These are phyloP conservation scores for Proctacanthus coquilletti DNA, from an alignment of 1,140 invertebrate species.

Conservation along the genomic window DNA sequence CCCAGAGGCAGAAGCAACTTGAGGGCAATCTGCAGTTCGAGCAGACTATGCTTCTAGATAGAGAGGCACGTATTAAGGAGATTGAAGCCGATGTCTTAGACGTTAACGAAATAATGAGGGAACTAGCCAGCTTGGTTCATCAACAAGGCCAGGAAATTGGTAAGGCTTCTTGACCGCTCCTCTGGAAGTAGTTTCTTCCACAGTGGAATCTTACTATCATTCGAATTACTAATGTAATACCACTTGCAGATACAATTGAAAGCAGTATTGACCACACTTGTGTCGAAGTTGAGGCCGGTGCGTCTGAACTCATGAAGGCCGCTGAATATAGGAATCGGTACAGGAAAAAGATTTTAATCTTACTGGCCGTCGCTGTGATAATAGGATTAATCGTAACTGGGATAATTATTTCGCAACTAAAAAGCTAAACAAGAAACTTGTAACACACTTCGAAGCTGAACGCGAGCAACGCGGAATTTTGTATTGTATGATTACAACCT, in stretches of 20 bases:
- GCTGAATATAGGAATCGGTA: slow-evolving; percentile 56
- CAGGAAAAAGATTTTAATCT: slow-evolving; percentile 51
- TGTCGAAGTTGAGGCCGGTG: slow-evolving; percentile 60
- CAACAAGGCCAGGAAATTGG: slow-evolving; percentile 71
- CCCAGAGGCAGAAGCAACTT: slow-evolving; percentile 37
- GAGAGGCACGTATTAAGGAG: slow-evolving; percentile 52
- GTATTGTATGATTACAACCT: no score
- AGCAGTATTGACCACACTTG: slow-evolving; percentile 66
- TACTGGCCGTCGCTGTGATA: slow-evolving; percentile 44
- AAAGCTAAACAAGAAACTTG: slow-evolving; percentile 29
- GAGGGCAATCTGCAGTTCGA: slow-evolving; percentile 54
- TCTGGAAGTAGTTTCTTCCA: no score
- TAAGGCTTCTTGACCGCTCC: slow-evolving; percentile 38
- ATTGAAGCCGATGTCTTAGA: slow-evolving; percentile 78
- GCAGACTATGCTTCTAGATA: slow-evolving; percentile 54
- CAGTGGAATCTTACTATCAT: no score
- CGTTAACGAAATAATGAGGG: slow-evolving; percentile 83
- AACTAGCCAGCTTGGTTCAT: slow-evolving; percentile 64
- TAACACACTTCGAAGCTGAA: no score
- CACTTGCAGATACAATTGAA: slow-evolving; percentile 67
- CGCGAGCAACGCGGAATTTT: no score
- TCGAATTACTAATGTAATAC: no score
- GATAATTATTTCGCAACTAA: slow-evolving; percentile 40
- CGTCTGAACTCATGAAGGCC: slow-evolving; percentile 61
- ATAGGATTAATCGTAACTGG: slow-evolving; percentile 48